Evolutionary conservation across 2,797 vertebrate species (phyloP).

Genomic region (Catostomus latipinnis): DNA sequence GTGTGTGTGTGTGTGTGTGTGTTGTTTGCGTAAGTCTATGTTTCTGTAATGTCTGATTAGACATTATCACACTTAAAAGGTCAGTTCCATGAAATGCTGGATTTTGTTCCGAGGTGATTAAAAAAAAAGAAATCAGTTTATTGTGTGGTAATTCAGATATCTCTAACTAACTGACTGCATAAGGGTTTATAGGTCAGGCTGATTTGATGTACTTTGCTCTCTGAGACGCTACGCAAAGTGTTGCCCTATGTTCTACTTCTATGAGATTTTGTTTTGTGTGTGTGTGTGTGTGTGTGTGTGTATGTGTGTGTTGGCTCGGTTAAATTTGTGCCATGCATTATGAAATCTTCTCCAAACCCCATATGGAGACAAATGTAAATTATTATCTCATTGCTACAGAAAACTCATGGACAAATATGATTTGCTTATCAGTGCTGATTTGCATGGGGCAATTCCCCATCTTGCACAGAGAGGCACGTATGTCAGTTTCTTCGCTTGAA

Average conservation of each 20-base stretch:
- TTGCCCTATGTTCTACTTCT: too few species aligned
- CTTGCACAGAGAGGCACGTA: too few species aligned
- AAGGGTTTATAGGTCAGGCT: background rate
- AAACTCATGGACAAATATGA: background rate
- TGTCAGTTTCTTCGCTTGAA: too few species aligned
- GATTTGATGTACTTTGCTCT: background rate
- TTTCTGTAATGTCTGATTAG: constrained; percentile 28
- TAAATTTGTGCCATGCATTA: background rate
- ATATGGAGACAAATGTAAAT: background rate
- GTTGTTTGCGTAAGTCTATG: background rate
- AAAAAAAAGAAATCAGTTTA: constrained; percentile 12
- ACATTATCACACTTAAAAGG: background rate
- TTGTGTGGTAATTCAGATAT: constrained; percentile 1
- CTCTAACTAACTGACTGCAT: constrained; percentile 4
- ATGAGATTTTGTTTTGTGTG: too few species aligned
- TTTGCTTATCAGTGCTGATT: background rate
- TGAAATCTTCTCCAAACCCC: background rate
- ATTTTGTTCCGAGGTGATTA: constrained; percentile 31
- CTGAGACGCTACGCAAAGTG: too few species aligned
- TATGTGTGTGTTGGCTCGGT: background rate
- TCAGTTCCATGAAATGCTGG: constrained; percentile 4
- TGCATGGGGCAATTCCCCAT: too few species aligned
- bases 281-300: too few species aligned
- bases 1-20: background rate
- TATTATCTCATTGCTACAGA: background rate